Conservation (phyloP, 2,888 invertebrate genomes). For the Atethmia centrago region DNA sequence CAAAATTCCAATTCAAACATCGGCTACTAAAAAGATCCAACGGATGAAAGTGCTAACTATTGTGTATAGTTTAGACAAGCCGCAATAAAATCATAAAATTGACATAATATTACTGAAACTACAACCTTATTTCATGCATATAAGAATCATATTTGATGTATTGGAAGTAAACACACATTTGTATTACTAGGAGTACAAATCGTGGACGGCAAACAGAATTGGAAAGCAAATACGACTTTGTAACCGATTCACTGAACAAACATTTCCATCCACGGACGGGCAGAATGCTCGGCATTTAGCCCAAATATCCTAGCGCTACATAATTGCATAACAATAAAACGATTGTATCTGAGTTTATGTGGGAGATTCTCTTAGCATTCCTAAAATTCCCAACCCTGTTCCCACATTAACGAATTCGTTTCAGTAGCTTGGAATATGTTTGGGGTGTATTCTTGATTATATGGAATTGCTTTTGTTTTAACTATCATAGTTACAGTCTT, state of each 20-base stretch:
- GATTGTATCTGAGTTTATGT: conserved; percentile 57
- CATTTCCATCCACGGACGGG: conserved; percentile 54
- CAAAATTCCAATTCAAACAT: conserved; percentile 65
- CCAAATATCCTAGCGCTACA: conserved; percentile 58
- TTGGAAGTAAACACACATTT: conserved; percentile 30
- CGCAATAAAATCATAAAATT: conserved; percentile 52
- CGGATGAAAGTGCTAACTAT: conserved; percentile 76
- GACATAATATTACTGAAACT: conserved; percentile 25
- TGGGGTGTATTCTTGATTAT: conserved; percentile 16
- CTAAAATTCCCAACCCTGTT: conserved; percentile 46
- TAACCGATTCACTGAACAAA: conserved; percentile 71
- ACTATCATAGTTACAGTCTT: neutral
- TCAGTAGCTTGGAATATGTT: conserved; percentile 36
- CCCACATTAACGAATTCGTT: conserved; percentile 63
- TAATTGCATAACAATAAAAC: conserved; percentile 67
- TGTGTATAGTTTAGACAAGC: conserved; percentile 68
- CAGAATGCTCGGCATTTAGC: conserved; percentile 64
- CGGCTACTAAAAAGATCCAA: conserved; percentile 68
- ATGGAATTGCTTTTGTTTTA: conserved; percentile 14
- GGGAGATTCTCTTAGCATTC: conserved; percentile 60
- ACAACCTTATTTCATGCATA: conserved; percentile 43
- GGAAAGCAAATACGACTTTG: conserved; percentile 69
- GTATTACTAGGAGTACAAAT: conserved; percentile 48
- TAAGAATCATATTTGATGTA: conserved; percentile 28
- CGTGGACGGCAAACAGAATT: conserved; percentile 57